Conservation (phyloP, 1,140 invertebrate species). For the Neelides sp. region DNA sequence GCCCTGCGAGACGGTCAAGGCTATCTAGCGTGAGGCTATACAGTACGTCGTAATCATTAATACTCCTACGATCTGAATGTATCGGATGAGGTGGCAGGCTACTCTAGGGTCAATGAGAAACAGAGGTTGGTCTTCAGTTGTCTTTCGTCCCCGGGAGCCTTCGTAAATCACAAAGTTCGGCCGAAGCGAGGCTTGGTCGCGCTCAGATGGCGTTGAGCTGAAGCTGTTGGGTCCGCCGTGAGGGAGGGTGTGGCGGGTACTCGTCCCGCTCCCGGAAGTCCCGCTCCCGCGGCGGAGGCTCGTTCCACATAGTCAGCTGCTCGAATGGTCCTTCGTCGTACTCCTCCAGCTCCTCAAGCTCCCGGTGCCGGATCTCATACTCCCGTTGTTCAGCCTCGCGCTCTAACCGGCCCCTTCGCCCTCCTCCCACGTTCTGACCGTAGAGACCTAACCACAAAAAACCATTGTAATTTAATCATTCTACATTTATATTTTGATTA, state of each 20-base stretch:
- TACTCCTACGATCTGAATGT: too few relatives aligned
- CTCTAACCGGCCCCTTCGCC: too few relatives aligned
- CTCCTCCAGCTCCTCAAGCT: conserved; percentile 19
- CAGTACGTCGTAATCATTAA: too few relatives aligned
- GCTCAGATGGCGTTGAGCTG: conserved; percentile 27
- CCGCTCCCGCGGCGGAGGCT: conserved; percentile 23
- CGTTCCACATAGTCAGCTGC: conserved; percentile 21
- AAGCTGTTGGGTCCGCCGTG: conserved; percentile 28
- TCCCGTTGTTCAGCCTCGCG: neutral
- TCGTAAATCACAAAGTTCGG: neutral
- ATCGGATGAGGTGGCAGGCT: too few relatives aligned
- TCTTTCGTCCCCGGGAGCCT: neutral
- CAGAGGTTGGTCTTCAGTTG: too few relatives aligned
- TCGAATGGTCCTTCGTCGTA: conserved; percentile 30
- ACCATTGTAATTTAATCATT: too few relatives aligned
- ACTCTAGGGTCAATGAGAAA: too few relatives aligned
- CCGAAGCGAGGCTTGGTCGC: conserved; percentile 28
- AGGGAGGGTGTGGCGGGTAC: conserved; percentile 12
- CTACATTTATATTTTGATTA: too few relatives aligned
- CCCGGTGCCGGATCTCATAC: conserved; percentile 10
- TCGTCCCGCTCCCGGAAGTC: conserved; percentile 21
- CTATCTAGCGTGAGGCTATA: too few relatives aligned
- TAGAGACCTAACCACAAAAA: too few relatives aligned
- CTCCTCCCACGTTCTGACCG: too few relatives aligned
- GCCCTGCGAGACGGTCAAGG: too few relatives aligned